These are phyloP conservation scores for Cynocephalus volans DNA, from an alignment of 2,113 vertebrate species.

Conservation along the genomic window DNA sequence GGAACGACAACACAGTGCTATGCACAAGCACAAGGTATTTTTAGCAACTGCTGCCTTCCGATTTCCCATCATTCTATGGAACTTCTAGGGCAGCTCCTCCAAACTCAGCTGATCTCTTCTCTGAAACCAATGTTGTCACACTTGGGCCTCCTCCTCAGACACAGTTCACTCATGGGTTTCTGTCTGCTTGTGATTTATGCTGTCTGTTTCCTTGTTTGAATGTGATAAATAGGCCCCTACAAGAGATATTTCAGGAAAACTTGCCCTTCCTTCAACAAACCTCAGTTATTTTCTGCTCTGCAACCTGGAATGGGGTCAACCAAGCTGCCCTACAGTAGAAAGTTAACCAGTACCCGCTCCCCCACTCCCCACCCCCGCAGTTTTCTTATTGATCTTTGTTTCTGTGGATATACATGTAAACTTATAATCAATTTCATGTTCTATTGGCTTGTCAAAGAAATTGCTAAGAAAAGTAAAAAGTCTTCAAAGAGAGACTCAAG, in stretches of 20 bases:
- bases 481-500: background rate
- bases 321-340: background rate
- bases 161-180: background rate
- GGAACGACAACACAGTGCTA: background rate
- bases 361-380: background rate
- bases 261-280: background rate
- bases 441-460: background rate
- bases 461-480: background rate
- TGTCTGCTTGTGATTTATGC: background rate
- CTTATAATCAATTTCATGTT: background rate
- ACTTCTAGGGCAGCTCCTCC: background rate
- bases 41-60: background rate
- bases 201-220: background rate
- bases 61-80: background rate
- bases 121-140: background rate
- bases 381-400: background rate
- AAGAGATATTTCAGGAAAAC: background rate
- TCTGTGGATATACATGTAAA: background rate
- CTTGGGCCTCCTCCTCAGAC: background rate
- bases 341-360: background rate
- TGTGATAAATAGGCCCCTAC: background rate
- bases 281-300: background rate
- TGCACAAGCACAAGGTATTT: background rate
- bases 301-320: background rate
- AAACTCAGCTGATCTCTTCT: background rate